Conservation (phyloP, 2,113 vertebrate species). For the Scolopax mira region DNA sequence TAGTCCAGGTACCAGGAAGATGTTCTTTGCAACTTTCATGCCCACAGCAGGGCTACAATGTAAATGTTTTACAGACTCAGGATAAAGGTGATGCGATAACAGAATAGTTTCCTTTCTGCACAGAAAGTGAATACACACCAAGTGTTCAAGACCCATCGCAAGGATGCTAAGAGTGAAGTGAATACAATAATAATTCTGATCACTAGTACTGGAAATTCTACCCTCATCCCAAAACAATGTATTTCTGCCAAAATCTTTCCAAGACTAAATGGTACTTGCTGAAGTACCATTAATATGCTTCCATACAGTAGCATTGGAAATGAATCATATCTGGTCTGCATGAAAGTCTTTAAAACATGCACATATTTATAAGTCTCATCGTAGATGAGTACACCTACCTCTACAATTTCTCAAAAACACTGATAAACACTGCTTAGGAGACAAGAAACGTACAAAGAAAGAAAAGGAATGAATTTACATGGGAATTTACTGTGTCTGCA, state of each 20-base stretch:
- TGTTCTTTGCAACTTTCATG: background rate
- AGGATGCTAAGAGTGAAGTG: background rate
- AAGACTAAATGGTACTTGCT: background rate
- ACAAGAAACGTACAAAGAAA: constrained; percentile 39
- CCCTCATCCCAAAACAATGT: background rate
- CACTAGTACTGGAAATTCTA: background rate
- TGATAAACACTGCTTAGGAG: constrained; percentile 38
- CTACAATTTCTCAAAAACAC: constrained; percentile 51
- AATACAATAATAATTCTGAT: background rate
- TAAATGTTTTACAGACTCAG: background rate
- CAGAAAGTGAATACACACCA: background rate
- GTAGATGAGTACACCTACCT: constrained; percentile 49
- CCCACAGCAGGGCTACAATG: background rate
- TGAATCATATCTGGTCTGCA: background rate
- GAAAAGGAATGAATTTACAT: constrained; percentile 56
- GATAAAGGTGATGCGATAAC: background rate
- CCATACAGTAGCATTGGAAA: constrained; percentile 17
- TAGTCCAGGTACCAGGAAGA: background rate
- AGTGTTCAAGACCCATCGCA: background rate
- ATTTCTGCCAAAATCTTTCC: constrained; percentile 6
- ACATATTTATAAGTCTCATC: constrained; percentile 36
- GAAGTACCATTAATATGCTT: background rate
- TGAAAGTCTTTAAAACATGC: constrained; percentile 42
- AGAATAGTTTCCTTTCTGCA: background rate
- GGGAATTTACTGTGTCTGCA: constrained; percentile 57